A percentile compares a stretch with the other conserved stretches of the same genome.
These are phyloP conservation scores for Upupa epops DNA, from an alignment of 2,113 vertebrate species.

Conservation along the genomic window DNA sequence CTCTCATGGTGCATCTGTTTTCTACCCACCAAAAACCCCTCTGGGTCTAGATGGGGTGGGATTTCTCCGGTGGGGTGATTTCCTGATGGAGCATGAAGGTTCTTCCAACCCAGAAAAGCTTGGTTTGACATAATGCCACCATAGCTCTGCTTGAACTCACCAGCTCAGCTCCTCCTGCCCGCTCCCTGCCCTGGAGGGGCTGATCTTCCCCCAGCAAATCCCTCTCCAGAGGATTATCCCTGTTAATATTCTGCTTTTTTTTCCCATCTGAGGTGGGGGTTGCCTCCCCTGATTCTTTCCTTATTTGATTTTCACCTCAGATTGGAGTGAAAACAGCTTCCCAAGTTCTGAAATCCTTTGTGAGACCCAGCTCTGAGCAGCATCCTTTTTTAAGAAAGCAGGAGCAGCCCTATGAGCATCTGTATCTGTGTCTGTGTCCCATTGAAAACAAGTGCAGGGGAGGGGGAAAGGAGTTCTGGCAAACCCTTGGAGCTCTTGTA, in stretches of 20 bases:
- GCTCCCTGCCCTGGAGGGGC: not conserved
- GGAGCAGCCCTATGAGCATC: not conserved
- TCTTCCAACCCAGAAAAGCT: not conserved
- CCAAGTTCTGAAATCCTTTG: not conserved
- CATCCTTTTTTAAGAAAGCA: not conserved
- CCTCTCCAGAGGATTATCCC: not conserved
- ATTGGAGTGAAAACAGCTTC: not conserved
- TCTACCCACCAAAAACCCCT: accelerated
- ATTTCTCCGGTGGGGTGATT: not conserved
- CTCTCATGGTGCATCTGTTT: not conserved
- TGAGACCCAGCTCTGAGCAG: not conserved
- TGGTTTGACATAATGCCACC: not conserved
- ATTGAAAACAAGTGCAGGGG: not conserved
- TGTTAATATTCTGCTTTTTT: not conserved
- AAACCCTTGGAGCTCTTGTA: not conserved
- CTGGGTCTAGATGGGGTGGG: not conserved
- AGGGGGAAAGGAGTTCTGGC: not conserved
- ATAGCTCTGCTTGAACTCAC: not conserved
- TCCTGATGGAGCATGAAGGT: not conserved
- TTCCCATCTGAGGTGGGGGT: not conserved
- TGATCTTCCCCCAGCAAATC: not conserved
- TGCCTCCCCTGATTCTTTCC: not conserved
- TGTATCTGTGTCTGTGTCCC: not conserved
- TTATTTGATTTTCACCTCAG: not conserved
- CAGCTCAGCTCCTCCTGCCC: not conserved